A percentile compares a stretch with the other conserved stretches of the same genome.
phyloP scores from a whole-genome alignment of 2,797 vertebrate species.

The Enteromius argenteus region DNA sequence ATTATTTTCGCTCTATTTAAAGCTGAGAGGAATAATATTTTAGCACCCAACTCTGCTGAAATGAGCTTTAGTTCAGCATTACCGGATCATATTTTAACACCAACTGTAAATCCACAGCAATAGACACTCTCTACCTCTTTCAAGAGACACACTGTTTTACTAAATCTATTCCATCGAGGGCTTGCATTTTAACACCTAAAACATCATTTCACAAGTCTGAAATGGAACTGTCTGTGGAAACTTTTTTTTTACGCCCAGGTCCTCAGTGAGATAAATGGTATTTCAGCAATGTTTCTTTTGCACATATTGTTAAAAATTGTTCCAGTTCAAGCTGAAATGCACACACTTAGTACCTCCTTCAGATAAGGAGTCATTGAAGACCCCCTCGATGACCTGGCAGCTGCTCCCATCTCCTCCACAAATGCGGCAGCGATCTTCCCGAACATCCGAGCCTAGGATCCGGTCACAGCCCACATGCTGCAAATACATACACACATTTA shows the following conservation, averaged over 20 bases:
- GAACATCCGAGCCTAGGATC: constrained; percentile 89
- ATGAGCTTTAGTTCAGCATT: constrained; percentile 2
- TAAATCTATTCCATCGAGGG: constrained; percentile 21
- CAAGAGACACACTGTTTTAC: constrained; percentile 30
- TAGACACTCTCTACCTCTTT: constrained; percentile 20
- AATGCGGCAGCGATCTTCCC: constrained; percentile 92
- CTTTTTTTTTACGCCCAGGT: neutral
- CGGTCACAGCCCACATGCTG: constrained; percentile 97
- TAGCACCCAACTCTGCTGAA: constrained; percentile 4
- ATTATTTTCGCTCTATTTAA: constrained; percentile 19
- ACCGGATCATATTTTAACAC: constrained; percentile 34
- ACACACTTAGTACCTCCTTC: constrained; percentile 84
- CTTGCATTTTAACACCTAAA: constrained; percentile 23
- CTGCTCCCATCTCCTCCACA: constrained; percentile 93
- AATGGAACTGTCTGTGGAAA: constrained; percentile 25
- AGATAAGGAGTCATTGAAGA: constrained; percentile 89
- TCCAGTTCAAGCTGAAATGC: constrained; percentile 17
- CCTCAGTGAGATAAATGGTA: constrained; percentile 22
- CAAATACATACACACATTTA: constrained; percentile 62
- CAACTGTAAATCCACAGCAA: constrained; percentile 41
- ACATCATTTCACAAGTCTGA: constrained; percentile 40
- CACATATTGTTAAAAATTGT: constrained; percentile 14
- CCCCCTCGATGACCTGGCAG: constrained; percentile 89
- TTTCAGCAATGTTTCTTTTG: constrained; percentile 28
- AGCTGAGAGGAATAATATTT: constrained; percentile 21